phyloP scores from a whole-genome alignment of 1,140 invertebrate genomes.

The Tetramorium alpestre region DNA sequence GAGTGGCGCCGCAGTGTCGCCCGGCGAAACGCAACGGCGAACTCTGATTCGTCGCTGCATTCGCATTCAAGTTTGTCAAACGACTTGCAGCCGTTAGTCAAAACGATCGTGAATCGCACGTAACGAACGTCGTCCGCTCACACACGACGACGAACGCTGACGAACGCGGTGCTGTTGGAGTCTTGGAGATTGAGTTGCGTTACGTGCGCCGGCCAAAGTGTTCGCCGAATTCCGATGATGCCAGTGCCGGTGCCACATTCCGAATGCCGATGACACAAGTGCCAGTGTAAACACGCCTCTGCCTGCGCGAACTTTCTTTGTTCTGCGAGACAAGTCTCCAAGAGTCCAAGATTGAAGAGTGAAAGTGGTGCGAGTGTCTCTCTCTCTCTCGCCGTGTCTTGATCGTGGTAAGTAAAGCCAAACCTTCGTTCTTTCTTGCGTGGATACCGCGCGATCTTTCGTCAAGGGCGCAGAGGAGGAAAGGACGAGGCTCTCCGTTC shows the following conservation, averaged over 20 bases:
- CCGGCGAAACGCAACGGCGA: not conserved
- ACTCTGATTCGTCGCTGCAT: conserved; percentile 53
- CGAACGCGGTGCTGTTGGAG: too few relatives aligned
- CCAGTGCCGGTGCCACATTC: not conserved
- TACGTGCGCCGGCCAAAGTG: not conserved
- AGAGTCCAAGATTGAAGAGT: not conserved
- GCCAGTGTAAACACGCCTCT: not conserved
- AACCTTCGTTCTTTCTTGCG: not conserved
- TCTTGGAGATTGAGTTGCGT: too few relatives aligned
- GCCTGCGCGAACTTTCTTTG: conserved; percentile 6
- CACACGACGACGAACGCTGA: too few relatives aligned
- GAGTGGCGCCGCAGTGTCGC: conserved; percentile 9
- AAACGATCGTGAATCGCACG: conserved; percentile 42
- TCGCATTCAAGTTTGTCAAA: conserved; percentile 79
- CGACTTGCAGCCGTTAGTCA: conserved; percentile 74
- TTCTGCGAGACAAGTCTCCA: not conserved
- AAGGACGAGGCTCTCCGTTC: not conserved
- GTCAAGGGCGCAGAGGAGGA: not conserved
- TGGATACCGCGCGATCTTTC: not conserved
- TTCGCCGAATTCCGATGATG: not conserved
- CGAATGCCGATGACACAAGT: not conserved
- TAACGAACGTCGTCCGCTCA: not conserved
- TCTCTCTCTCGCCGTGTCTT: too few relatives aligned
- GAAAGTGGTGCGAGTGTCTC: not conserved
- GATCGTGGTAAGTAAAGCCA: not conserved